phyloP scores from a whole-genome alignment of 2,113 vertebrate genomes.

The Ptilonorhynchus violaceus region DNA sequence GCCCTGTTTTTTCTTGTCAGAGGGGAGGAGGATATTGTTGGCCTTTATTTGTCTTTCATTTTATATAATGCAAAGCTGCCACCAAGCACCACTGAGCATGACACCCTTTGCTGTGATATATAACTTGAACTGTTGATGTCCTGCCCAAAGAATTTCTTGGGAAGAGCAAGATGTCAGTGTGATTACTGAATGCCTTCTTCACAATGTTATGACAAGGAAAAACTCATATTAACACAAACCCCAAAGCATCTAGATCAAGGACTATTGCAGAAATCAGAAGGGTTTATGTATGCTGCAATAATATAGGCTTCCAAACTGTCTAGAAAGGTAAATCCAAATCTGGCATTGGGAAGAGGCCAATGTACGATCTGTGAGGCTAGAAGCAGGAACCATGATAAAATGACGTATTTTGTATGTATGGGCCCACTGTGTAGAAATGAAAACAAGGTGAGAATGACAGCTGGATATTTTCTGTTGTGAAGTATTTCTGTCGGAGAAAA shows the following conservation, averaged over 20 bases:
- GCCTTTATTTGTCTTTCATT: background rate
- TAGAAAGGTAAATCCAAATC: background rate
- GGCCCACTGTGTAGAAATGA: background rate
- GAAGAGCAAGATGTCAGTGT: background rate
- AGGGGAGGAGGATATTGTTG: accelerated
- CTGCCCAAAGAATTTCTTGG: background rate
- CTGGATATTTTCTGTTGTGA: background rate
- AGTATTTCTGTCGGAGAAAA: background rate
- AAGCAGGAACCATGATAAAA: background rate
- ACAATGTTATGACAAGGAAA: background rate
- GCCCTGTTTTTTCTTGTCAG: background rate
- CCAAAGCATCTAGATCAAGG: background rate
- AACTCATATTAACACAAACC: background rate
- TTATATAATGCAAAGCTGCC: background rate
- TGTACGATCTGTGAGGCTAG: background rate
- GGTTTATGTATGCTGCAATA: background rate
- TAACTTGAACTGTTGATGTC: background rate
- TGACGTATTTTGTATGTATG: background rate
- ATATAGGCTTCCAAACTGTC: background rate
- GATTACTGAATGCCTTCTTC: background rate
- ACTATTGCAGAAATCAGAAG: background rate
- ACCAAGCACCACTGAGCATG: background rate
- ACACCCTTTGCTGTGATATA: background rate
- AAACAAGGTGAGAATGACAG: background rate
- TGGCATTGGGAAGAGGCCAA: accelerated